Conservation (phyloP, 2,888 invertebrate genomes). For the Diplazon laetatorius region DNA sequence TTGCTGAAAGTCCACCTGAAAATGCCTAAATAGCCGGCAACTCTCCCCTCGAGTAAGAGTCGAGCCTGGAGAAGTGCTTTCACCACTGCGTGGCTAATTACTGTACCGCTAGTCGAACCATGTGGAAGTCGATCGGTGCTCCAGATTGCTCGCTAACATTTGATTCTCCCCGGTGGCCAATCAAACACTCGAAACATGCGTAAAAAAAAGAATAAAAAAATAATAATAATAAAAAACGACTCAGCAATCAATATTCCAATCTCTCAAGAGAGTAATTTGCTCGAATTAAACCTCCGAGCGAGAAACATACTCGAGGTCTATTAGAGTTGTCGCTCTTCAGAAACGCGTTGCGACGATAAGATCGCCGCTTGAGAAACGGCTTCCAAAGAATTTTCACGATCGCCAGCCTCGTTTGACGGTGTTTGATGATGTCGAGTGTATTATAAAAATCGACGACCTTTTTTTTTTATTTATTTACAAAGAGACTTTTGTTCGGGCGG, state of each 20-base stretch:
- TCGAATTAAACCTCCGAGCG: constrained; percentile 11
- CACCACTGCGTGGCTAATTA: neutral
- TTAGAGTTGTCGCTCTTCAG: constrained; percentile 14
- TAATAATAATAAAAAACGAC: too few relatives aligned
- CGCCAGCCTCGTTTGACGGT: neutral
- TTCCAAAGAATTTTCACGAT: constrained; percentile 36
- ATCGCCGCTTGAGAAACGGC: constrained; percentile 32
- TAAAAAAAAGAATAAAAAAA: too few relatives aligned
- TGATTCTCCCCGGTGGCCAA: neutral
- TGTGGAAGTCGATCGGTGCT: neutral
- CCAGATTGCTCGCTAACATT: neutral
- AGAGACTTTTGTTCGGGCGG: constrained; percentile 40
- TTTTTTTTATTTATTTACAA: neutral
- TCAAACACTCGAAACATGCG: constrained; percentile 9
- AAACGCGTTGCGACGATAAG: constrained; percentile 27
- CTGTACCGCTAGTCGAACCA: neutral
- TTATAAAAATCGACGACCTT: constrained; percentile 1
- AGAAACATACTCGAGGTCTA: constrained; percentile 11
- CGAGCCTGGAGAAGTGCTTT: too few relatives aligned
- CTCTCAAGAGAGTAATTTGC: constrained; percentile 19
- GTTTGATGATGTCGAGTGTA: constrained; percentile 7
- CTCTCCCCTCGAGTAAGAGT: too few relatives aligned
- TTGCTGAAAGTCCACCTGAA: too few relatives aligned
- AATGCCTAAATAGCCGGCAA: too few relatives aligned
- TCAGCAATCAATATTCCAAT: constrained; percentile 28